Conservation (phyloP, 2,888 invertebrate genomes). For the Apamea crenata region DNA sequence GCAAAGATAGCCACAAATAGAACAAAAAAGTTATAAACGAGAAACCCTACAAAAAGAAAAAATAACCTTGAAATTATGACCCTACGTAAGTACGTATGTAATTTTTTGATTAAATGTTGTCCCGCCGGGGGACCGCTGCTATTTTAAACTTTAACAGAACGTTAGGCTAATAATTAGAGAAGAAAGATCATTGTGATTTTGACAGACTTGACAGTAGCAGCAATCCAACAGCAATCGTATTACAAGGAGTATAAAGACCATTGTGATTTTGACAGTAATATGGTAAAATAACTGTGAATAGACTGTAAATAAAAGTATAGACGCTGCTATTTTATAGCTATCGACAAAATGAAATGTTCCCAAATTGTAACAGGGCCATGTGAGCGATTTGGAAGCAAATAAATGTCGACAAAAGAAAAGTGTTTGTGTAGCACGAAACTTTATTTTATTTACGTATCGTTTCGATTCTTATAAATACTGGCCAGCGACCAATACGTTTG, state of each 20-base stretch:
- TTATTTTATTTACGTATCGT: background rate
- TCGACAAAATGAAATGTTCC: background rate
- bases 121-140: too few species aligned
- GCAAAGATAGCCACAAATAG: too few species aligned
- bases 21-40: too few species aligned
- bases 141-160: too few species aligned
- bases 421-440: conserved; percentile 9
- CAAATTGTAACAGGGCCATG: background rate
- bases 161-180: too few species aligned
- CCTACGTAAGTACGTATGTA: too few species aligned
- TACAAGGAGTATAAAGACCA: too few species aligned
- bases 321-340: background rate
- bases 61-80: too few species aligned
- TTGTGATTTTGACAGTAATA: background rate
- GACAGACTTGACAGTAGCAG: background rate
- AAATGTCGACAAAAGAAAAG: conserved; percentile 5
- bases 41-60: too few species aligned
- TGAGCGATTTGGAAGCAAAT: background rate
- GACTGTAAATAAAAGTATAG: background rate
- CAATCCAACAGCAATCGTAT: too few species aligned
- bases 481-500: background rate
- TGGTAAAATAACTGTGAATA: background rate
- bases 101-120: too few species aligned
- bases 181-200: too few species aligned
- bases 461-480: conserved; percentile 13